phyloP scores from a whole-genome alignment of 2,113 vertebrate species.

The Stigmatopora argus region DNA sequence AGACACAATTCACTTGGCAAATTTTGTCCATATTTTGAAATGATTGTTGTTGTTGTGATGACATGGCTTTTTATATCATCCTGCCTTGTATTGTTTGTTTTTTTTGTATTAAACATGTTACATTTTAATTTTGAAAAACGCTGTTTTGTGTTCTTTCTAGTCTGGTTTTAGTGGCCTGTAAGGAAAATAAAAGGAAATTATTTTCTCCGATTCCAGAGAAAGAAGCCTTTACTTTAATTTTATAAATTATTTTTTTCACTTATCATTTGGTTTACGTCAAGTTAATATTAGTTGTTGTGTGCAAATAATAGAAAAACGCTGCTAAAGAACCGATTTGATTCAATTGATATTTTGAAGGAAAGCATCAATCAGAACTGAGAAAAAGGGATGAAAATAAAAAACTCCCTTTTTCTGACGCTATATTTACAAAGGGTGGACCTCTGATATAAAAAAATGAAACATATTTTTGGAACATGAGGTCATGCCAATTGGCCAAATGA shows the following conservation, averaged over 20 bases:
- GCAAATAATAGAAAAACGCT: no score
- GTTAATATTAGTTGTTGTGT: no score
- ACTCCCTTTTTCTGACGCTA: no score
- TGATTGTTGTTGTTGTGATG: conserved; percentile 36
- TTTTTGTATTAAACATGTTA: conserved; percentile 56
- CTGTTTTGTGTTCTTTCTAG: conserved; percentile 17
- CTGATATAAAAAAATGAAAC: no score
- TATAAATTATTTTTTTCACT: background rate
- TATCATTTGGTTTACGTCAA: background rate
- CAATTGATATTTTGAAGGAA: no score
- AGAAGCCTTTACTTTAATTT: no score
- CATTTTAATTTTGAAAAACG: conserved; percentile 52
- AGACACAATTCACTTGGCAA: conserved; percentile 1
- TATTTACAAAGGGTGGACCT: no score
- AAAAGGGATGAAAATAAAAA: no score
- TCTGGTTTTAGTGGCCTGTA: background rate
- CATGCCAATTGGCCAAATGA: background rate
- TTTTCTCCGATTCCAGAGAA: background rate
- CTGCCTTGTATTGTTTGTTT: conserved; percentile 57
- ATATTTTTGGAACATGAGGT: no score
- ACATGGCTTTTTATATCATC: conserved; percentile 44
- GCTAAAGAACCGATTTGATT: no score
- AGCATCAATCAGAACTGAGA: no score
- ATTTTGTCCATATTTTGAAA: conserved; percentile 12
- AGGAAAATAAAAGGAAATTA: background rate